A percentile compares a stretch with the other conserved stretches of the same genome.
These are phyloP conservation scores for Archilochus colubris DNA, from an alignment of 2,113 vertebrate genomes.

Conservation along the genomic window DNA sequence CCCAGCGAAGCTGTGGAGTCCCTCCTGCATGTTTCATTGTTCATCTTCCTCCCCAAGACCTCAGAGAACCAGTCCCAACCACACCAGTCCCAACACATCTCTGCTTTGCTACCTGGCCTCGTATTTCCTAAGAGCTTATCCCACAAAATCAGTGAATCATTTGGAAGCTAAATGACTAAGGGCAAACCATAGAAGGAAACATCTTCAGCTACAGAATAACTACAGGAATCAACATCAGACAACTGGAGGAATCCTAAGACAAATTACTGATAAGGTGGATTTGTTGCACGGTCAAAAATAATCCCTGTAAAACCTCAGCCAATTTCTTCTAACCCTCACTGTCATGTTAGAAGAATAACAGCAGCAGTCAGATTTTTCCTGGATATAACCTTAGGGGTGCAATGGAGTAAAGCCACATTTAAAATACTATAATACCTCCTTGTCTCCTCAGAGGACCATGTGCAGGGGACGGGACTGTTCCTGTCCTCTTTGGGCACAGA, in stretches of 20 bases:
- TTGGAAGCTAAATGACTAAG: background rate
- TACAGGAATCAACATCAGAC: background rate
- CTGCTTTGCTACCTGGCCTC: background rate
- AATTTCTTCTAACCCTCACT: background rate
- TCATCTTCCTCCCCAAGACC: background rate
- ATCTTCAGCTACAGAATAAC: background rate
- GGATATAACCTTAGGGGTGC: background rate
- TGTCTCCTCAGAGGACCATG: background rate
- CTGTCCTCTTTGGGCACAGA: accelerated
- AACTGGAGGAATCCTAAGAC: background rate
- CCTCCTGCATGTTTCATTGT: background rate
- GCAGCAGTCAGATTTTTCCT: background rate
- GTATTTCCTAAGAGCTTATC: background rate
- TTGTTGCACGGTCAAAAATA: background rate
- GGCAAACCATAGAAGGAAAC: background rate
- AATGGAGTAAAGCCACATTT: background rate
- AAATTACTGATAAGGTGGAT: background rate
- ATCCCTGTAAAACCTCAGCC: background rate
- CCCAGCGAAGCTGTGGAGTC: no score
- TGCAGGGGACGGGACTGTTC: background rate
- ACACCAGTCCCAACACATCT: background rate
- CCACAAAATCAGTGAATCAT: background rate
- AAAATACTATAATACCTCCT: background rate
- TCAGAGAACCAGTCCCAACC: background rate
- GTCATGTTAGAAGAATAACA: background rate